Evolutionary conservation across 2,888 invertebrate genomes (phyloP), one percentile per base, ranked within the genome.

Genomic region (Sipha maydis): DNA sequence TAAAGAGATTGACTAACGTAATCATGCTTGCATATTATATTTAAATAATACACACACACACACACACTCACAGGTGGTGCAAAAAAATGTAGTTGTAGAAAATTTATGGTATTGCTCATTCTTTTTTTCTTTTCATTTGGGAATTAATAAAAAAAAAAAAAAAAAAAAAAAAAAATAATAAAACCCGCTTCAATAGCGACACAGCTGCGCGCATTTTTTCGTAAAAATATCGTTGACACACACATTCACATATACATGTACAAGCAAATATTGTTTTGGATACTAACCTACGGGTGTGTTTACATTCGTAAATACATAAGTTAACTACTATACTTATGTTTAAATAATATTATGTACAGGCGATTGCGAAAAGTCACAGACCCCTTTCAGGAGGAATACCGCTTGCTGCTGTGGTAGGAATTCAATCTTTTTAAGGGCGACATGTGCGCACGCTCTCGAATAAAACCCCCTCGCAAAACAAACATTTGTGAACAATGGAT

Each of bases 401-500:
- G 31, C 31, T 14, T 3, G 76, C 38, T 7, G 54, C 25, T 19
- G 75, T 48, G 38, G 61, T 54, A 38, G 71, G 71, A 79, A 86
- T 88, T 88, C 80, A 75, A 88, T 88, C 73, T 88, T 41, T 82
- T 85, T 85, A 69, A 28, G 67, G 73, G 34, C 4, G 83, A 84
- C 75, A 75, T 76, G 56, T 1, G 78, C 19, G 56, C 9, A 28
- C 54, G 38, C 54, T 31, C 34, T 5, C 34, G 17, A 31, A 31
- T 21, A 31, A 11, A 31, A 83, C n/a, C 69, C 73, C 78, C 54
- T 78, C 67, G 75, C 80, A 75, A 80, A 88, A 82, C 88, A 88
- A 88, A 88, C 82, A 88, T 82, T 75, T 28, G 80, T 75, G 61
- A 88, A 88, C 88, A 88, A 86, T 67, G 80, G 82, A 48, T 75